A percentile compares a stretch with the other conserved stretches of the same genome.
Conservation (phyloP, 2,888 invertebrate species). For the Bimastos eiseni region DNA sequence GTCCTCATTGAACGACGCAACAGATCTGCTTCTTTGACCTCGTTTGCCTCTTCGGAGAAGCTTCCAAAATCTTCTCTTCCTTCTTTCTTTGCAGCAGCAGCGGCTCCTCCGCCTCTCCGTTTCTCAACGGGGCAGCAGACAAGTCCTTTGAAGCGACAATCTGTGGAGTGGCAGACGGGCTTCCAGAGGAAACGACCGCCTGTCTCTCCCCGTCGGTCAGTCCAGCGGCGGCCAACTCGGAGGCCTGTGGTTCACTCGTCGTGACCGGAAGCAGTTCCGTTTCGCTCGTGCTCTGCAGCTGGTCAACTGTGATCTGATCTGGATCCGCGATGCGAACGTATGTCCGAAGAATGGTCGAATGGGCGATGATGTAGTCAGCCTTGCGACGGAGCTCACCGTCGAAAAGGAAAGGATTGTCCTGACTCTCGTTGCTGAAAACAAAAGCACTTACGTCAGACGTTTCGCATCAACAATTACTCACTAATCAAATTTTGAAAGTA, state of each 20-base stretch:
- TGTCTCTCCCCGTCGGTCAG: background rate
- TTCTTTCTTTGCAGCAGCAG: background rate
- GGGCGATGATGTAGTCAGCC: constrained; percentile 20
- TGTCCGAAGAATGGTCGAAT: constrained; percentile 15
- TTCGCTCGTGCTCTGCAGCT: background rate
- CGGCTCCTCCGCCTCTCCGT: background rate
- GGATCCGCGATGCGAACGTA: background rate
- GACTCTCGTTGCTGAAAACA: background rate
- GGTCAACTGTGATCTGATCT: background rate
- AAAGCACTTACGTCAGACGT: background rate
- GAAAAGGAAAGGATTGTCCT: background rate
- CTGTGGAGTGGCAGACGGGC: background rate
- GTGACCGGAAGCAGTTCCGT: background rate
- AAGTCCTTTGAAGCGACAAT: background rate
- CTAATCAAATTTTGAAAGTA: too few relatives aligned
- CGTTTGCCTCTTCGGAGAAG: background rate
- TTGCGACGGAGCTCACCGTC: constrained; percentile 4
- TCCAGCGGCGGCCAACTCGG: background rate
- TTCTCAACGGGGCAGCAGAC: background rate
- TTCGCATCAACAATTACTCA: too few relatives aligned
- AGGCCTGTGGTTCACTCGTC: background rate
- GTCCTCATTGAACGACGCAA: background rate
- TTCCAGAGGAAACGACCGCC: background rate
- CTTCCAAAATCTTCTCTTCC: background rate
- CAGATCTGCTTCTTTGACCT: background rate